These are phyloP conservation scores for Calonectris borealis DNA, from an alignment of 2,113 vertebrate species.

Conservation along the genomic window DNA sequence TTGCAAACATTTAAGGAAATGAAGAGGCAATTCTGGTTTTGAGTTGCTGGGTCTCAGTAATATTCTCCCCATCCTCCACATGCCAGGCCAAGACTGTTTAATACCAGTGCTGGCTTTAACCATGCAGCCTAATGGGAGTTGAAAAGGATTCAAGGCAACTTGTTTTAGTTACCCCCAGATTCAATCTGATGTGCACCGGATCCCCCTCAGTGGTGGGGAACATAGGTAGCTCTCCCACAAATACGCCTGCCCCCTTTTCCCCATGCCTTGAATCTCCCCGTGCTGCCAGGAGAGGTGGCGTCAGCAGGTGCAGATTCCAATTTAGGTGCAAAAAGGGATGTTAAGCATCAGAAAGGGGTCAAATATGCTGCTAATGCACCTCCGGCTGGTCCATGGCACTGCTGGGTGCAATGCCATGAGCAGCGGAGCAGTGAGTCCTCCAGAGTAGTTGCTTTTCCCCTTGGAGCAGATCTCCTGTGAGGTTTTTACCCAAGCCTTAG, in stretches of 20 bases:
- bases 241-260: not conserved
- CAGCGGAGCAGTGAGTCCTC: not conserved
- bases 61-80: not conserved
- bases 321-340: not conserved
- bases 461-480: not conserved
- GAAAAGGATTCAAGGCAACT: not conserved
- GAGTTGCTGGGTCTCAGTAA: not conserved
- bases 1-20: not conserved
- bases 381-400: not conserved
- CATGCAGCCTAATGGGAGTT: not conserved
- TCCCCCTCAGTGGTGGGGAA: not conserved
- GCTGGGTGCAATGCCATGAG: accelerated
- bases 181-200: accelerated
- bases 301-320: not conserved
- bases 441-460: not conserved
- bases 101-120: not conserved
- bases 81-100: not conserved
- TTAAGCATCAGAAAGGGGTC: not conserved
- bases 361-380: not conserved
- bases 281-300: not conserved
- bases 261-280: accelerated
- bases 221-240: not conserved
- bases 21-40: not conserved
- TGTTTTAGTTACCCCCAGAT: not conserved
- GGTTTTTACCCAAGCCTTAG: not conserved